Conservation (phyloP, 2,888 invertebrate species). For the Taenaris catops region DNA sequence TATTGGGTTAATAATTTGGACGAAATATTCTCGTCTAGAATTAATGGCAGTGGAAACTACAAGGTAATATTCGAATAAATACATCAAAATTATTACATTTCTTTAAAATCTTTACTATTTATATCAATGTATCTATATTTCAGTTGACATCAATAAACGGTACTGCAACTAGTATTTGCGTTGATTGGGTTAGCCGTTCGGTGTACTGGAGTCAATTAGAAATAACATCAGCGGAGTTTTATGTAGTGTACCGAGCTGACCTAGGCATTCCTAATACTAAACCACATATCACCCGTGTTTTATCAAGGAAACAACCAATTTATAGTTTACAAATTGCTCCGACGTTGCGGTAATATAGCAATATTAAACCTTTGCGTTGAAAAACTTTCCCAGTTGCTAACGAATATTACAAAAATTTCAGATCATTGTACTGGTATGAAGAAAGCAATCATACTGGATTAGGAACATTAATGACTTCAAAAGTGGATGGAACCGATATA, state of each 20-base stretch:
- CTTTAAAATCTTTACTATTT: neutral
- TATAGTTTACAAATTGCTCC: constrained; percentile 87
- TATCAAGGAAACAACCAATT: constrained; percentile 78
- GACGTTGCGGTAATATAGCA: constrained; percentile 83
- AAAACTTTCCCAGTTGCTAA: too few relatives aligned
- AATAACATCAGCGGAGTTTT: constrained; percentile 57
- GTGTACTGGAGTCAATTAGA: constrained; percentile 90
- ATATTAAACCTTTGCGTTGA: too few relatives aligned
- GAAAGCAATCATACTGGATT: constrained; percentile 77
- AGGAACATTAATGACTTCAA: constrained; percentile 82
- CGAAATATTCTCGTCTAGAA: constrained; percentile 82
- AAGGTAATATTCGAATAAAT: constrained; percentile 41
- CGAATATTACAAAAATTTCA: too few relatives aligned
- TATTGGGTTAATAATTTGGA: constrained; percentile 91
- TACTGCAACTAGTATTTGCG: constrained; percentile 82
- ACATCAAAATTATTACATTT: neutral
- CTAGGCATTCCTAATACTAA: constrained; percentile 80
- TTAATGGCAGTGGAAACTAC: constrained; percentile 73
- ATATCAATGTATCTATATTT: constrained; percentile 9
- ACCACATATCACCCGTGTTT: constrained; percentile 74
- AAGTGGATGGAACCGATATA: constrained; percentile 76
- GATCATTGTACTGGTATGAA: constrained; percentile 89
- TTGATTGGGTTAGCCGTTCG: constrained; percentile 93
- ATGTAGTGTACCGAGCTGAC: constrained; percentile 83
- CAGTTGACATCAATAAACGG: constrained; percentile 68